Percentiles rank a stretch among this genome's conserved stretches.
phyloP scores from a whole-genome alignment of 2,797 vertebrate genomes.

The Pseudocheirus occidentalis region DNA sequence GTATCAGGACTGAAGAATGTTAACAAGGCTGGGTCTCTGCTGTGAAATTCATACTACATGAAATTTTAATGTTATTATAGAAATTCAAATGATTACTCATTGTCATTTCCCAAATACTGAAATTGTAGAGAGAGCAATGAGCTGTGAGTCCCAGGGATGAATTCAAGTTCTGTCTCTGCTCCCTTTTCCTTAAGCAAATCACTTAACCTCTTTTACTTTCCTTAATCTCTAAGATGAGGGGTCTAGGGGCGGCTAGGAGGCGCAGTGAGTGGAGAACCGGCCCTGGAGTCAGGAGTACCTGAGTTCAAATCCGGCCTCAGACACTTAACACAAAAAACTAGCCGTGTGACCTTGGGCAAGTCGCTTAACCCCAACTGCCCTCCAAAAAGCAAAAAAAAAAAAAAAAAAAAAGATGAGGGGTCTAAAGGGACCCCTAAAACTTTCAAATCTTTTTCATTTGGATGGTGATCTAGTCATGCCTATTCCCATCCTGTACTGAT shows the following conservation, averaged over 20 bases:
- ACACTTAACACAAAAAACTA: no score
- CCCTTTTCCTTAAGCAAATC: no score
- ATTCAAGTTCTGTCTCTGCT: neutral
- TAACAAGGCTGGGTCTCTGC: neutral
- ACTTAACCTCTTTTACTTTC: no score
- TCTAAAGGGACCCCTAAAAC: neutral
- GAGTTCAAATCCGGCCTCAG: no score
- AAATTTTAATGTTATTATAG: neutral
- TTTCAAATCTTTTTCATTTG: neutral
- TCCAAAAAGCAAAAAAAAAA: no score
- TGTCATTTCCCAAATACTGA: neutral
- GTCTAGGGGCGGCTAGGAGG: no score
- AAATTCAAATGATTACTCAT: neutral
- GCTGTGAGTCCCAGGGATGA: neutral
- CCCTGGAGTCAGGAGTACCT: no score
- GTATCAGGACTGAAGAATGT: neutral
- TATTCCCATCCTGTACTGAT: neutral
- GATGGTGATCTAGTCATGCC: neutral
- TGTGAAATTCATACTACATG: neutral
- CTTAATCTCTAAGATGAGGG: no score
- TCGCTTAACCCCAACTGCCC: no score
- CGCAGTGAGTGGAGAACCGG: no score
- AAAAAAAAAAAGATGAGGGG: no score
- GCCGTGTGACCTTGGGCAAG: no score
- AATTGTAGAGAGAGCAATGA: neutral